Percentiles rank a stretch among this genome's conserved stretches.
Conservation (phyloP, 64 coral and sea anemone species). For the Dendrophyllia cribrosa region DNA sequence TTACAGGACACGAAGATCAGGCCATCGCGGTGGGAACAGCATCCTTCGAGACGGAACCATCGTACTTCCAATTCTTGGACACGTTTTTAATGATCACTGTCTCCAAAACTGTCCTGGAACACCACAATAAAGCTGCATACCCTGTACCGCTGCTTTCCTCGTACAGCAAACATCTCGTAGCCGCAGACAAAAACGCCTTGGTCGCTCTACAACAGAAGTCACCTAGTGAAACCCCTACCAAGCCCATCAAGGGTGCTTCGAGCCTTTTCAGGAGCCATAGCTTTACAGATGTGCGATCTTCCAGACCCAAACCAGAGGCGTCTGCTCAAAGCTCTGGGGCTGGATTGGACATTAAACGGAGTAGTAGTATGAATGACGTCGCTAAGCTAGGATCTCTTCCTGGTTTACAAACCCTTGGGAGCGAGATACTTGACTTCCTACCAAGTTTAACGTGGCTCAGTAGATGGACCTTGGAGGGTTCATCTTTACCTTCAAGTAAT, state of each 20-base stretch:
- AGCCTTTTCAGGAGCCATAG: slow-evolving; percentile 79
- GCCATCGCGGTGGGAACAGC: slow-evolving; percentile 21
- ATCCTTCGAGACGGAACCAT: slow-evolving; percentile 36
- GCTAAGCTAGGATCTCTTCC: slow-evolving; percentile 48
- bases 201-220: slow-evolving; percentile 47
- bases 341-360: slow-evolving; percentile 48
- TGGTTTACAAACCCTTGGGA: slow-evolving; percentile 65
- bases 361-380: slow-evolving; percentile 86
- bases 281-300: slow-evolving; percentile 82
- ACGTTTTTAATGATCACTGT: slow-evolving; percentile 89
- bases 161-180: slow-evolving; percentile 61
- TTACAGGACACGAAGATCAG: background rate
- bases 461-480: slow-evolving; percentile 76
- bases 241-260: background rate
- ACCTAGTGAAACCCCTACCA: background rate
- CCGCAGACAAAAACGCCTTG: slow-evolving; percentile 61
- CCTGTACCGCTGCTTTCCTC: slow-evolving; percentile 57
- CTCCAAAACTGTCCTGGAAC: slow-evolving; percentile 60
- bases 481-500: slow-evolving; percentile 49
- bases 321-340: background rate
- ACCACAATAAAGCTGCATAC: background rate
- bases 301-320: background rate
- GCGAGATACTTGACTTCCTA: slow-evolving; percentile 67
- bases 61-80: slow-evolving; percentile 87
- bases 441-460: slow-evolving; percentile 76